Base-by-base conservation (phyloP, 2,888 invertebrate genomes). In the Clivina fossor region DNA sequence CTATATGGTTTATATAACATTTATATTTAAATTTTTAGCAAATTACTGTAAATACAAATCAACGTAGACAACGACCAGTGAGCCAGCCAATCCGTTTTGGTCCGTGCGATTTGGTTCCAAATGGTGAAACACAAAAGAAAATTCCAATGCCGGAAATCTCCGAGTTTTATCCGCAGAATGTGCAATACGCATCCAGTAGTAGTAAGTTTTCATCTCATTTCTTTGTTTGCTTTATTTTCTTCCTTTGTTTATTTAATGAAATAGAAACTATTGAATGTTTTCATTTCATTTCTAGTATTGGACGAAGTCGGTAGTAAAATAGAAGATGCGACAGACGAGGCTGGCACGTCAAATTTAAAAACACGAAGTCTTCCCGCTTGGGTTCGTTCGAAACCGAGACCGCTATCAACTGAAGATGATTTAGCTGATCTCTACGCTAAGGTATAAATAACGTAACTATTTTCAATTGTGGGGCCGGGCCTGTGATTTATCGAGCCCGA, bases 321-420 rank as follows among this genome's bases (percentile, higher is more conserved):
- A 26, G 66, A 70, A 1, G 76, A 77, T 2, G 76, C 72, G 44
- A 69, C 74, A 57, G 61, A 79, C 74, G 62, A 76, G 74, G 37
- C 71, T 73, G 66, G 81, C 76, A 68, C 71, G 58, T 70, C 72
- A 9, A 68, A 71, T 38, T 66, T 79, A 61, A 78, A 78, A 72
- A 86, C 86, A 0, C 76, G 86, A 41, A 86, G 86, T 63, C 74
- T 87, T 62, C 88, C 88, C 0, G 83, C 86, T 2, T 86, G 86
- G 78, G 81, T 86, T 24, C 76, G 86, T 26, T 81, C 83, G n/a
- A 83, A 83, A 67, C 83, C 84, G 18, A 74, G 85, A 30, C 84
- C 85, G 9, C 75, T 84, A 4, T 84, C 84, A 7, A 84, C 84
- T 1, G 84, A 84, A 66, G 85, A 85, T 61, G 85, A 85, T 64